A percentile compares a stretch with the other conserved stretches of the same genome.
These are phyloP conservation scores for Phytoseiulus persimilis DNA, from an alignment of 2,888 invertebrate species.

Conservation along the genomic window DNA sequence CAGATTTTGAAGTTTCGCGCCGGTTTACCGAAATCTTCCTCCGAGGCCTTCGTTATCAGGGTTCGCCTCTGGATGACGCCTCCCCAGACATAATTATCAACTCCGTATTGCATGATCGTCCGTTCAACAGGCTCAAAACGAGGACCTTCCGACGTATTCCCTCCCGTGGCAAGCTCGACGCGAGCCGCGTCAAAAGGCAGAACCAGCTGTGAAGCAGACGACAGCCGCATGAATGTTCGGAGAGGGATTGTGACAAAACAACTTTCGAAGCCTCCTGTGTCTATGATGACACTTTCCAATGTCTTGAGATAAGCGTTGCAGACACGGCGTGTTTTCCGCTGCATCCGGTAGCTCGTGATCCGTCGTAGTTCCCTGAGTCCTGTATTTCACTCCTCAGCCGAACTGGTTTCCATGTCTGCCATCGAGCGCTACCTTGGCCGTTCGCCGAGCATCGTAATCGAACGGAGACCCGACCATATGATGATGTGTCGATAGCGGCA, in stretches of 20 bases:
- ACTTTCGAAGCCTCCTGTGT: background rate
- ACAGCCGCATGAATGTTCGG: background rate
- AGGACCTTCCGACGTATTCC: no score
- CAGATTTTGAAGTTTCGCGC: no score
- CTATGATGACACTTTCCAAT: background rate
- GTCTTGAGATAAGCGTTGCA: background rate
- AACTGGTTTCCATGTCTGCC: background rate
- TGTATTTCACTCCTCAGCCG: background rate
- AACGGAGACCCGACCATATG: background rate
- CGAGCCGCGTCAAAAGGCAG: background rate
- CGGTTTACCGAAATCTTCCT: no score
- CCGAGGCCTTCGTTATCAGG: no score
- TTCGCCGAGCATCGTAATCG: background rate
- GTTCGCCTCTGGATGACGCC: no score
- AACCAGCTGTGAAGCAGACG: background rate
- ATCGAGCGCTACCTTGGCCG: background rate
- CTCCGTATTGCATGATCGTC: no score
- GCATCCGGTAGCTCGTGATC: background rate
- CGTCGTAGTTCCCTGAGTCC: background rate
- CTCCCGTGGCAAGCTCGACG: no score
- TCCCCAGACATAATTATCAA: no score
- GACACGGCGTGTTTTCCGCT: background rate
- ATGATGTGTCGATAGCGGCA: conserved; percentile 5
- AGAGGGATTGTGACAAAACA: background rate
- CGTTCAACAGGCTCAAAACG: no score